Evolutionary conservation across 2,797 vertebrate genomes (phyloP), one percentile per base, ranked within the genome.

Genomic region (Cuculus canorus): DNA sequence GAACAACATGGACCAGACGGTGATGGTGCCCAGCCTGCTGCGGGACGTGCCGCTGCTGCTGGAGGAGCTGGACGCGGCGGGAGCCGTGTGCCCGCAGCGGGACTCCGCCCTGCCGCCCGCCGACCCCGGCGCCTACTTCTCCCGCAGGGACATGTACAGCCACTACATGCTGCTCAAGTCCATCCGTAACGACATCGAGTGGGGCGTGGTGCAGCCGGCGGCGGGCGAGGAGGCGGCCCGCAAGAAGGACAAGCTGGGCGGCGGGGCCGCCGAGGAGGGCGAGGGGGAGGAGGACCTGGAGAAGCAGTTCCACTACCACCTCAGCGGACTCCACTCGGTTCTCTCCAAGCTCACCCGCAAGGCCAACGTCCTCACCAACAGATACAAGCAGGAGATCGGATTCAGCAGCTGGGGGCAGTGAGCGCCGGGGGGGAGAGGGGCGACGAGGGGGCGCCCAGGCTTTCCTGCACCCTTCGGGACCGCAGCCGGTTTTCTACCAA

Each of bases 1-100:
- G 54, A 99, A 99, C 97, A 99, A 99, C 98, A 99, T 99, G 99
- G 99, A 99, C 97, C 99, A 99, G 98, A 99, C 99, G 12, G 98
- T 99, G 93, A 99, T 99, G 99, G 98, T 99, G 95, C 99, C 99
- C 82, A 99, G 98, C 95, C 96, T 99, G 95, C 98, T 99, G 94
- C 98, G 99, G 96, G 99, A 99, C 89, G 98, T 99, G 96, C 99
- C 99, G n/a, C 96, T 99, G 90, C 98, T 99, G 19, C 98, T 99
- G 92, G 98, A 98, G n/a, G 98, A 96, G 93, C 93, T 98, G 95
- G 98, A 98, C 63, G 96, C 97, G 68, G 96, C 97, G 8, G 90
- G 93, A 78, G 97, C 98, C 37, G 97, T 98, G 53, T 97, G 96
- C 87, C 96, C 96, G 39, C 96, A 92, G 64, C 54, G 90, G 90